Evolutionary conservation across 2,113 vertebrate genomes (phyloP).

Genomic region (Shinisaurus crocodilurus): DNA sequence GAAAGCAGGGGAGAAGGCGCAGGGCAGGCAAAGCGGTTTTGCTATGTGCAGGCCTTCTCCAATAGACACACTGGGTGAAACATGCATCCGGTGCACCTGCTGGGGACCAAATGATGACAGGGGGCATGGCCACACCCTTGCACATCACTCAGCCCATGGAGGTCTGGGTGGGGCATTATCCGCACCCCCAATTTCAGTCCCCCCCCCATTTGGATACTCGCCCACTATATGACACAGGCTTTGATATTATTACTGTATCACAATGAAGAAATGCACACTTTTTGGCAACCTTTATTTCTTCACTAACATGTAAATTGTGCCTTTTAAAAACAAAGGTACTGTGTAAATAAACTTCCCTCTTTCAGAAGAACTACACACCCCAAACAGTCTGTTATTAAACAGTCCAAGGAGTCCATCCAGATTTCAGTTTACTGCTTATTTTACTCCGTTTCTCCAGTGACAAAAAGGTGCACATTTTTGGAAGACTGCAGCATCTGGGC

Average conservation of each 20-base stretch:
- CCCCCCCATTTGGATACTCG: no score
- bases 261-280: neutral
- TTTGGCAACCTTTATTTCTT: rapidly evolving
- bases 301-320: neutral
- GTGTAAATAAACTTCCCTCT: neutral
- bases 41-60: no score
- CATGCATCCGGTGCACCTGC: no score
- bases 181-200: neutral
- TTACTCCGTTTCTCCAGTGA: slow-evolving; percentile 87
- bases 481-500: slow-evolving; percentile 94
- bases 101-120: no score
- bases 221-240: neutral
- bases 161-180: no score
- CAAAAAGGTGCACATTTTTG: slow-evolving; percentile 92
- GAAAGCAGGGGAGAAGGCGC: no score
- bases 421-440: neutral
- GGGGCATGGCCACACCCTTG: no score
- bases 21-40: no score
- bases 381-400: neutral
- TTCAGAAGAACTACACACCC: slow-evolving; percentile 21
- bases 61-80: no score
- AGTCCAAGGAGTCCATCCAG: neutral
- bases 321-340: neutral
- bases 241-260: neutral
- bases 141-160: no score